Percentiles rank a stretch among this genome's conserved stretches.
Evolutionary conservation across 2,888 invertebrate species (phyloP).

Genomic region (Apamea monoglypha): DNA sequence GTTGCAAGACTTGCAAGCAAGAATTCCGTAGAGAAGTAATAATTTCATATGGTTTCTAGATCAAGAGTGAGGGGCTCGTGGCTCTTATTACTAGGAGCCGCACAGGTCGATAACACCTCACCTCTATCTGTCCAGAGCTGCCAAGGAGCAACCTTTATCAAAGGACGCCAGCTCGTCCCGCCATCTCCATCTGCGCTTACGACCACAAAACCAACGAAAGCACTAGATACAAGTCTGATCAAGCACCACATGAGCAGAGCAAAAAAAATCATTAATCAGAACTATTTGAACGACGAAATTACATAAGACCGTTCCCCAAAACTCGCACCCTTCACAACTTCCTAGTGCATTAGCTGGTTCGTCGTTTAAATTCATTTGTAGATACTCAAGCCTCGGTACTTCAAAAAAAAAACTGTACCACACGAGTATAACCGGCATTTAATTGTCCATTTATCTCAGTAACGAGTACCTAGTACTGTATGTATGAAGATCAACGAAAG

Average conservation of each 20-base stretch:
- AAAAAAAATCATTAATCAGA: too few species aligned
- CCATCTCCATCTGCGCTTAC: too few species aligned
- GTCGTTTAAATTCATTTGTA: neutral
- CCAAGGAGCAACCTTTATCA: too few species aligned
- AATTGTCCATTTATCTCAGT: constrained; percentile 50
- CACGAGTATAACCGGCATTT: neutral
- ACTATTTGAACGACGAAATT: neutral
- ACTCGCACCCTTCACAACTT: neutral
- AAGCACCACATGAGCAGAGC: neutral
- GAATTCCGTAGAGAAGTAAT: neutral
- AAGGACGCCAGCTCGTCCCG: too few species aligned
- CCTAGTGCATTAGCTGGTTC: neutral
- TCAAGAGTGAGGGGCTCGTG: neutral
- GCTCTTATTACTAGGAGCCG: too few species aligned
- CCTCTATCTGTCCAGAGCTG: too few species aligned
- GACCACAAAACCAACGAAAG: neutral
- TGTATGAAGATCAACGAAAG: constrained; percentile 49
- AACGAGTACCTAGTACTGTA: constrained; percentile 2
- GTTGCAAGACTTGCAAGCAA: neutral
- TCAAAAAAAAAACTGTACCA: constrained; percentile 18
- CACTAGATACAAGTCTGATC: neutral
- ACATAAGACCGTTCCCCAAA: neutral
- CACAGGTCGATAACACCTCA: too few species aligned
- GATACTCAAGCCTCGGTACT: neutral
- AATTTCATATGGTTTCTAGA: too few species aligned